Evolutionary conservation across 2,113 vertebrate genomes (phyloP).

Genomic region (Dinomys branickii): DNA sequence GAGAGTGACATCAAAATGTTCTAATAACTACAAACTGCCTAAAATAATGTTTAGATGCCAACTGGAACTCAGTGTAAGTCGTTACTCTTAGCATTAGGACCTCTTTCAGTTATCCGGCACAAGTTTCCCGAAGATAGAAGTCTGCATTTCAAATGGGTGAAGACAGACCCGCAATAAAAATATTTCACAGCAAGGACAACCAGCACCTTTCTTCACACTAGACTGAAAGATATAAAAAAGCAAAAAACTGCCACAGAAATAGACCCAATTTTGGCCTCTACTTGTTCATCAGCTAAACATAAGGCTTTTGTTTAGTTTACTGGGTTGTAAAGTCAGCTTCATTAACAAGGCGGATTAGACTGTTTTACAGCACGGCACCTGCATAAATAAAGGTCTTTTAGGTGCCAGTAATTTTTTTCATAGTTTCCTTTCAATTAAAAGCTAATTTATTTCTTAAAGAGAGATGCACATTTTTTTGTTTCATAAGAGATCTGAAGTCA

Average conservation of each 20-base stretch:
- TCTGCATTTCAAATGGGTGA: not conserved
- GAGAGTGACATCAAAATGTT: not conserved
- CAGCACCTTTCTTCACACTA: not conserved
- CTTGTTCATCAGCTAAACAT: conserved; percentile 14
- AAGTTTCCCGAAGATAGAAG: not conserved
- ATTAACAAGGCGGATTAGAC: conserved; percentile 24
- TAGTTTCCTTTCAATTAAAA: conserved; percentile 53
- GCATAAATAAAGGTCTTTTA: conserved; percentile 54
- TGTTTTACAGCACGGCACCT: conserved; percentile 53
- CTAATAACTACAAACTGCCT: not conserved
- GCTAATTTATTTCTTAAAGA: conserved; percentile 53
- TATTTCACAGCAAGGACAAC: not conserved
- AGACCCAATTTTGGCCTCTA: not conserved
- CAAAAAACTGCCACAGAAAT: not conserved
- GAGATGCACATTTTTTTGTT: not conserved
- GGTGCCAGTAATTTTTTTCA: not conserved
- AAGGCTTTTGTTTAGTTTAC: conserved; percentile 57
- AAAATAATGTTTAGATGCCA: not conserved
- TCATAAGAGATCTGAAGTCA: not conserved
- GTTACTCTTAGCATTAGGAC: not conserved
- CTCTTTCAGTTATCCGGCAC: not conserved
- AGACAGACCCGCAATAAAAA: not conserved
- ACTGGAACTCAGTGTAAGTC: not conserved
- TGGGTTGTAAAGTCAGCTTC: conserved; percentile 54
- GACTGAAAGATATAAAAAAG: not conserved